Base-by-base conservation (phyloP, 1,140 invertebrate species). In the Aphidius ervi region DNA sequence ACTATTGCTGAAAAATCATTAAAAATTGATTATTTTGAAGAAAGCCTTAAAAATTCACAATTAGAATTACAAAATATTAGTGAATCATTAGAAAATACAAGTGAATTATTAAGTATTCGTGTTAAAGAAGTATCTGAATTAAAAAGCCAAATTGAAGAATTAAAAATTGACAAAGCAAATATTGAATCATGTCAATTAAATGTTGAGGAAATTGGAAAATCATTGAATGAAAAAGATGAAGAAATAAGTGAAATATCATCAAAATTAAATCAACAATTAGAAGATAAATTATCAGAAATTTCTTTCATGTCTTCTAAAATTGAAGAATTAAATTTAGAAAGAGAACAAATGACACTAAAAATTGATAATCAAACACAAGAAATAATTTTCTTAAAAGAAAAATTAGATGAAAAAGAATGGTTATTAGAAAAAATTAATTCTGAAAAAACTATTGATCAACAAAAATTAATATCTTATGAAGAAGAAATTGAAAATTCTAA, bases 61-160 rank as follows among this genome's bases (percentile, higher is more conserved):
- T 8, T 50, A 23, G 10, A 48, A 42, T 46, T 61, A 16, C 31
- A 49, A 10, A 39, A 58, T 0, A 9, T 66, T 1, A 68, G 61
- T 4, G 57, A 68, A 0, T 70, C 70, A 0, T 56, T 76, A 55
- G 62, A 62, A 5, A 73, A 74, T 23, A 66, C 75, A 6, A 74
- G 71, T 0, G 75, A 74, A 8, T 47, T 79, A 0, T 63, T 77
- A 9, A 77, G 74, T 10, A 50, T 56, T 0, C 69, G 72, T n/a
- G 71, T 74, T 5, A 74, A 76, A 56, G 76, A 80, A 57, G 70
- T 78, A 0, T 73, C 75, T 0, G 65, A 67, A 31, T 45, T 78
- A n/a, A 79, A 73, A 47, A 70, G 73, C 43, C 76, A 82, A 73
- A 73, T 82, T 68, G 69, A 85, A 69, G 74, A 80, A 72, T 77